Percentiles rank a stretch among this genome's conserved stretches.
Conservation (phyloP, 2,888 invertebrate genomes). For the Nomada fucata region DNA sequence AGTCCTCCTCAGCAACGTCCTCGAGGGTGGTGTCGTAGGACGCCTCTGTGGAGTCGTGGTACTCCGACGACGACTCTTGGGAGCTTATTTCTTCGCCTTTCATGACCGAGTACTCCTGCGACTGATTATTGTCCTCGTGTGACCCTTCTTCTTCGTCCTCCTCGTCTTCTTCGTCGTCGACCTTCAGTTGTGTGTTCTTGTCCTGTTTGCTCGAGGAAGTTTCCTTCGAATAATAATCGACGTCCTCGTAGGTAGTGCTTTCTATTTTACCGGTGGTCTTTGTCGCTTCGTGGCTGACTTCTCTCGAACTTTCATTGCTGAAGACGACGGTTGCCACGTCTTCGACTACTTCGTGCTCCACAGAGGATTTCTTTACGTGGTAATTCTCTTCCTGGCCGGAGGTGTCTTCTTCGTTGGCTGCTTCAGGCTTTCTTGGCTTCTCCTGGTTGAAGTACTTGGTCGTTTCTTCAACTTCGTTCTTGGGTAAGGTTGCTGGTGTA, state of each 20-base stretch:
- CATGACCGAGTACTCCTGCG: slow-evolving; percentile 33
- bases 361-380: slow-evolving; percentile 24
- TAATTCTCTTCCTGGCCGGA: slow-evolving; percentile 22
- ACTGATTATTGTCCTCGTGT: not conserved
- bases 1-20: slow-evolving; percentile 32
- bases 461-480: not conserved
- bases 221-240: slow-evolving; percentile 29
- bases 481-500: too few relatives aligned
- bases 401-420: not conserved
- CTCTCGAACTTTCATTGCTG: slow-evolving; percentile 18
- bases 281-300: slow-evolving; percentile 9
- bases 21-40: slow-evolving; percentile 47
- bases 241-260: slow-evolving; percentile 28
- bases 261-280: slow-evolving; percentile 28
- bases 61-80: slow-evolving; percentile 50
- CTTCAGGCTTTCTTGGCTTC: not conserved
- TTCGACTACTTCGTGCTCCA: slow-evolving; percentile 35
- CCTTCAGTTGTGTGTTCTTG: slow-evolving; percentile 10
- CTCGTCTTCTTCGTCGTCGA: slow-evolving; percentile 18
- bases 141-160: slow-evolving; percentile 17
- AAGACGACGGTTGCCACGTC: slow-evolving; percentile 15
- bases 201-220: slow-evolving; percentile 7
- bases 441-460: not conserved
- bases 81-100: slow-evolving; percentile 43
- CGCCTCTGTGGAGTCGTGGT: slow-evolving; percentile 50